Conservation (phyloP, 2,888 invertebrate genomes). For the Diaprepes abbreviatus region DNA sequence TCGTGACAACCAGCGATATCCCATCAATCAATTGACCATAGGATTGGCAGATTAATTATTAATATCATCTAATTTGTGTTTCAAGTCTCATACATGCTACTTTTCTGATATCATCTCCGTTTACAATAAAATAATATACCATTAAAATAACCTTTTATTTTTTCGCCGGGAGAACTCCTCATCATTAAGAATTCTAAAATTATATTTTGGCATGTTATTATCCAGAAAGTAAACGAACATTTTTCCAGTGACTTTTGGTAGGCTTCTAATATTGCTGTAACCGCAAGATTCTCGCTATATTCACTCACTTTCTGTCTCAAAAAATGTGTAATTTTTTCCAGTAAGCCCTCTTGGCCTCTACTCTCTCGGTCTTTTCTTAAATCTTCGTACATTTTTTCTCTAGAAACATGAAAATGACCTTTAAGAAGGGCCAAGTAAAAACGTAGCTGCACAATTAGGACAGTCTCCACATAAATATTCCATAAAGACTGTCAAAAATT, state of each 20-base stretch:
- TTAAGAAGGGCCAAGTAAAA: constrained; percentile 74
- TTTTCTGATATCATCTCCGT: no score
- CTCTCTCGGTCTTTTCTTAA: constrained; percentile 72
- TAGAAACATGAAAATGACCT: constrained; percentile 70
- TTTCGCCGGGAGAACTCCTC: constrained; percentile 69
- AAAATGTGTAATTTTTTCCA: constrained; percentile 81
- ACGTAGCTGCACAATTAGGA: constrained; percentile 58
- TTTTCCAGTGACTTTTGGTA: constrained; percentile 78
- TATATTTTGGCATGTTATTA: constrained; percentile 75
- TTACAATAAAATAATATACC: no score
- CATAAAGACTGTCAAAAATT: no score
- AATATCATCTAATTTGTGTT: no score
- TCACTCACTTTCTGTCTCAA: constrained; percentile 79
- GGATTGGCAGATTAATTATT: no score
- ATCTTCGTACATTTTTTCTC: constrained; percentile 75
- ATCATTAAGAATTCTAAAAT: constrained; percentile 76
- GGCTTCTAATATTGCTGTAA: constrained; percentile 73
- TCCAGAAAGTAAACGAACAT: constrained; percentile 76
- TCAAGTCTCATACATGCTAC: no score
- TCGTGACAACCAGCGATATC: no score
- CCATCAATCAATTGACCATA: no score
- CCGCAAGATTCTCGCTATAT: constrained; percentile 79
- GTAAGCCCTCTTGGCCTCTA: constrained; percentile 72
- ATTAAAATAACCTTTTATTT: no score
- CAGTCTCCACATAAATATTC: no score